Evolutionary conservation across 2,113 vertebrate genomes (phyloP), one percentile per base, ranked within the genome.

Genomic region (Periophthalmodon schlosseri): DNA sequence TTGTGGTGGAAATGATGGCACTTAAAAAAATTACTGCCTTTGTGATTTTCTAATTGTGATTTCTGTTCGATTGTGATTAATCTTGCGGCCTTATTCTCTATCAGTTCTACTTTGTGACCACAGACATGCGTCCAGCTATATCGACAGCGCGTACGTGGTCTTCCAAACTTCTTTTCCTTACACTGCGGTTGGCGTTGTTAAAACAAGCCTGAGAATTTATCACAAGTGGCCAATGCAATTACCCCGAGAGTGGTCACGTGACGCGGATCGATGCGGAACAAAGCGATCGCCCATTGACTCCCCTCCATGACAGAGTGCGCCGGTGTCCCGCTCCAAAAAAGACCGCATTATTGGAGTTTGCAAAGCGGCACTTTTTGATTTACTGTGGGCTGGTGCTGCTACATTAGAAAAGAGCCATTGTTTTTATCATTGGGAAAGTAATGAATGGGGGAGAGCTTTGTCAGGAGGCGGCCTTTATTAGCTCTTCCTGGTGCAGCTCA

Each of bases 221-320:
- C 90, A 89, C 88, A 73, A 71, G 76, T 89, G 83, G 72, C 69
- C 75, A 82, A 79, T 83, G 86, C 85, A 94, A 93, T 93, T 91
- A 94, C 91, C 83, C 75, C 13, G 81, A 80, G 87, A 86, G 84
- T 74, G 89, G 69, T 78, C 88, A 91, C 76, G 86, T 86, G 90
- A 91, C 73, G 60, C 80, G 84, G 92, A 92, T 94, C 93, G 88
- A 93, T 92, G 87, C 78, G 82, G 88, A 84, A 94, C 94, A 94
- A 95, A 89, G 88, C 85, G 74, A 82, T 75, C 56, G 63, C 80
- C 81, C 89, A 93, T 90, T 87, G 90, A 93, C 86, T 89, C 74
- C 71, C 61, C 80, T 75, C 83, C 82, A 69, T 93, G 86, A 93
- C 84, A 91, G 85, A 93, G 85, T 92, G 91, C 50, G 47, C 60